Evolutionary conservation across 2,888 invertebrate species (phyloP).

Genomic region (Pristionchus arcanus): DNA sequence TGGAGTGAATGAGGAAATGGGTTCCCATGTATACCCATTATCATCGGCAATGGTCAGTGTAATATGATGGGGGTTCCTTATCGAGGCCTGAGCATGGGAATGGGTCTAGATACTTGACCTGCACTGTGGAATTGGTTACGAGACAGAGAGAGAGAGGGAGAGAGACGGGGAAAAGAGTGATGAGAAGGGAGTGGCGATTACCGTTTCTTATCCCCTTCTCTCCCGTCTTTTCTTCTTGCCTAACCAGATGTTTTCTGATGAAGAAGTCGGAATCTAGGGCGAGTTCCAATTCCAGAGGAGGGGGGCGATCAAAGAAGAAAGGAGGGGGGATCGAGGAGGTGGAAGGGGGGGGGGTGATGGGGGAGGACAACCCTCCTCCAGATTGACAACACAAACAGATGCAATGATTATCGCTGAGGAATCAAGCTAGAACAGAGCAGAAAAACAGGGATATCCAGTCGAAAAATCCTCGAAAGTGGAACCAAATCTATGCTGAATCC

Average conservation of each 20-base stretch:
- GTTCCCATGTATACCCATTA: neutral
- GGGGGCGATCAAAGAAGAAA: slow-evolving; percentile 26
- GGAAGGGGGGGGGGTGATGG: neutral
- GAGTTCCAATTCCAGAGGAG: slow-evolving; percentile 39
- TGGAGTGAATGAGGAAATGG: neutral
- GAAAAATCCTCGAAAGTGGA: neutral
- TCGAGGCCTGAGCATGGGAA: neutral
- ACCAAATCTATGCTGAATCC: neutral
- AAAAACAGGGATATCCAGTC: slow-evolving; percentile 8
- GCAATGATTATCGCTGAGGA: slow-evolving; percentile 25
- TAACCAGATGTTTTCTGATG: slow-evolving; percentile 37
- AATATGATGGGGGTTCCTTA: neutral
- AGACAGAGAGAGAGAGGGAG: neutral
- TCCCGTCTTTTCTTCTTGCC: neutral
- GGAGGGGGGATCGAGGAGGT: neutral
- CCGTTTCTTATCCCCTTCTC: slow-evolving; percentile 34
- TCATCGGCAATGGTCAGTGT: neutral
- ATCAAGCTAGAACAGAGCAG: neutral
- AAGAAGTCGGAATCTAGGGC: slow-evolving; percentile 45
- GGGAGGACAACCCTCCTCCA: neutral
- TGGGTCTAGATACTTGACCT: neutral
- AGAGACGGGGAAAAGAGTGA: neutral
- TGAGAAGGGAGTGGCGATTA: slow-evolving; percentile 24
- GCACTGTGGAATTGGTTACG: neutral
- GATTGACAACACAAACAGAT: slow-evolving; percentile 28